Conservation (phyloP, 2,888 invertebrate species). For the Leucophenga montana region DNA sequence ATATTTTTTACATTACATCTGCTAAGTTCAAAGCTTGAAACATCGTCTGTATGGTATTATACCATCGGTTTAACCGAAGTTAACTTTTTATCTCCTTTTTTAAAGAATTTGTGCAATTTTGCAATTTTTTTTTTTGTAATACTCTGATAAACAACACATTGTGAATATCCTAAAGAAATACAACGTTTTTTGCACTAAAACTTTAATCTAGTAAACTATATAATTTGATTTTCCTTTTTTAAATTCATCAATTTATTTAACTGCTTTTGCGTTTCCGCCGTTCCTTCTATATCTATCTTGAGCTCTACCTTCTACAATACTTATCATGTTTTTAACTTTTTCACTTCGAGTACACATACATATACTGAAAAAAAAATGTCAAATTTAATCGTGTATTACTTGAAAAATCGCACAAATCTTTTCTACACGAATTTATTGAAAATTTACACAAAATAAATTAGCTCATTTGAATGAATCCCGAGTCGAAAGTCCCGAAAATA, state of each 20-base stretch:
- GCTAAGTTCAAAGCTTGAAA: no score
- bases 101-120: no score
- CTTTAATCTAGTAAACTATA: slow-evolving; percentile 14
- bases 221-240: slow-evolving; percentile 3
- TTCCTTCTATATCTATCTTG: slow-evolving; percentile 30
- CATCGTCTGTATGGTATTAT: no score
- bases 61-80: no score
- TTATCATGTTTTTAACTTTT: slow-evolving; percentile 45
- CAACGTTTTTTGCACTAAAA: slow-evolving; percentile 15
- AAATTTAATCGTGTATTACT: background rate
- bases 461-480: background rate
- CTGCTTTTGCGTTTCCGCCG: slow-evolving; percentile 21
- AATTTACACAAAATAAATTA: slow-evolving; percentile 19
- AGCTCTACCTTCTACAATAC: slow-evolving; percentile 23
- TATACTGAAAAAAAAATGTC: slow-evolving; percentile 48
- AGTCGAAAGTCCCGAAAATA: slow-evolving; percentile 20
- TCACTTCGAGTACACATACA: slow-evolving; percentile 59
- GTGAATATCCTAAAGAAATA: no score
- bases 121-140: no score
- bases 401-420: slow-evolving; percentile 52
- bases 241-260: background rate
- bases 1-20: no score
- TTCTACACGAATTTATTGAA: slow-evolving; percentile 43
- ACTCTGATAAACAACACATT: no score
- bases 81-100: background rate